Conservation (phyloP, 2,888 invertebrate genomes). For the Dryococelus australis region DNA sequence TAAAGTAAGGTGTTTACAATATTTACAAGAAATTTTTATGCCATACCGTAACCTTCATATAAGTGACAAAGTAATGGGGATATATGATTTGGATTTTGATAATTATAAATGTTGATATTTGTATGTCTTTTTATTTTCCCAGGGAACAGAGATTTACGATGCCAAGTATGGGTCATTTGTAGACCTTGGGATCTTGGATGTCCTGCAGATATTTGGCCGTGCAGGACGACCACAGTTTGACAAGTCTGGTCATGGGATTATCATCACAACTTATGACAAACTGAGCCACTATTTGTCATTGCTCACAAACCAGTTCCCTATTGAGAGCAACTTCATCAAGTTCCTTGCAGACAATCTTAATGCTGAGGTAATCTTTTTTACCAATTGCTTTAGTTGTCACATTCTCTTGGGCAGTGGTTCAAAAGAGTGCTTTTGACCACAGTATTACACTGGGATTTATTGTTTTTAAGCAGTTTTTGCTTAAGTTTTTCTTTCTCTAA, state of each 20-base stretch:
- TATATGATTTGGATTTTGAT: too few species aligned
- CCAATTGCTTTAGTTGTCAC: constrained; percentile 37
- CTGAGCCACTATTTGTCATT: constrained; percentile 92
- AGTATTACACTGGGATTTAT: too few species aligned
- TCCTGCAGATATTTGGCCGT: constrained; percentile 97
- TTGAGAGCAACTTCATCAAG: constrained; percentile 95
- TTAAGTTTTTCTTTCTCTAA: too few species aligned
- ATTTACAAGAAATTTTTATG: too few species aligned
- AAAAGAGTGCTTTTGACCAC: too few species aligned
- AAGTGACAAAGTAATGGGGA: too few species aligned
- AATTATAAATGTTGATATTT: constrained; percentile 16
- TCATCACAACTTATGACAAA: constrained; percentile 92
- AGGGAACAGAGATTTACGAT: constrained; percentile 98
- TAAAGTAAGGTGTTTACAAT: too few species aligned
- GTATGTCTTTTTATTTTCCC: constrained; percentile 49
- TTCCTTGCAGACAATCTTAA: constrained; percentile 95
- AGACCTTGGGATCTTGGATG: constrained; percentile 95
- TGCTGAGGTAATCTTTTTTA: constrained; percentile 77
- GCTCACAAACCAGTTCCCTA: constrained; percentile 96
- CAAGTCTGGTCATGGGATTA: constrained; percentile 91
- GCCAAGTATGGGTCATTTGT: constrained; percentile 93
- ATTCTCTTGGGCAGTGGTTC: constrained; percentile 24
- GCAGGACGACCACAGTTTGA: constrained; percentile 99
- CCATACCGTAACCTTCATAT: too few species aligned
- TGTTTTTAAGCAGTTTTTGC: too few species aligned